A percentile compares a stretch with the other conserved stretches of the same genome.
These are phyloP conservation scores for Phylloscopus trochilus DNA, from an alignment of 2,113 vertebrate species.

Conservation along the genomic window DNA sequence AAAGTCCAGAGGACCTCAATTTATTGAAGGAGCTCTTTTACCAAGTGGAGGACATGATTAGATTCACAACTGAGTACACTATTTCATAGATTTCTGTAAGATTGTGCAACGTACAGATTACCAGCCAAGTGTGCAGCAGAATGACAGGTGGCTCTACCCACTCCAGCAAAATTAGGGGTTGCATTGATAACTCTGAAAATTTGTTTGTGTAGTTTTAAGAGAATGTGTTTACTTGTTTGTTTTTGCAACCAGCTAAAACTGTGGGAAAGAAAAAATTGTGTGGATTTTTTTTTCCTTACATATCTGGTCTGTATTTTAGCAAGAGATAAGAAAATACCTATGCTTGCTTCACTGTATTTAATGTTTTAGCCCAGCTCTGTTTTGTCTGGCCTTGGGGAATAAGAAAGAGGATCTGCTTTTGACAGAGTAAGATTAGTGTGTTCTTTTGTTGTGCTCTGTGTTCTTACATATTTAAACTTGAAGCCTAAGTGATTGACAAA, in stretches of 20 bases:
- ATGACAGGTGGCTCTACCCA: neutral
- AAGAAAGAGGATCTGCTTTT: constrained; percentile 17
- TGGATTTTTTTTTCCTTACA: neutral
- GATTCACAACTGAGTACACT: neutral
- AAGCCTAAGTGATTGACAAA: neutral
- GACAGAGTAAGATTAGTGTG: constrained; percentile 36
- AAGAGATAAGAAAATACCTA: neutral
- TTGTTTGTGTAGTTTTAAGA: neutral
- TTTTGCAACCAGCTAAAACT: neutral
- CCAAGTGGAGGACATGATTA: neutral
- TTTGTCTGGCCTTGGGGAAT: constrained; percentile 6
- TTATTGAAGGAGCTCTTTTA: neutral
- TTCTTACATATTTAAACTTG: constrained; percentile 22
- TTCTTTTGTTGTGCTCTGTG: neutral
- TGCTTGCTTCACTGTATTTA: neutral
- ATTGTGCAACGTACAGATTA: neutral
- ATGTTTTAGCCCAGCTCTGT: neutral
- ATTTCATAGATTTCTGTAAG: neutral
- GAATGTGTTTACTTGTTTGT: neutral
- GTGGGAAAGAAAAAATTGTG: neutral
- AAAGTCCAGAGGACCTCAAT: neutral
- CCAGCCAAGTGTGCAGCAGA: neutral
- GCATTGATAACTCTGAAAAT: neutral
- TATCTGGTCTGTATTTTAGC: neutral
- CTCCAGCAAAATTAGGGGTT: neutral